Evolutionary conservation across 2,797 vertebrate genomes (phyloP).

Genomic region (Hephaestus fuliginosus): DNA sequence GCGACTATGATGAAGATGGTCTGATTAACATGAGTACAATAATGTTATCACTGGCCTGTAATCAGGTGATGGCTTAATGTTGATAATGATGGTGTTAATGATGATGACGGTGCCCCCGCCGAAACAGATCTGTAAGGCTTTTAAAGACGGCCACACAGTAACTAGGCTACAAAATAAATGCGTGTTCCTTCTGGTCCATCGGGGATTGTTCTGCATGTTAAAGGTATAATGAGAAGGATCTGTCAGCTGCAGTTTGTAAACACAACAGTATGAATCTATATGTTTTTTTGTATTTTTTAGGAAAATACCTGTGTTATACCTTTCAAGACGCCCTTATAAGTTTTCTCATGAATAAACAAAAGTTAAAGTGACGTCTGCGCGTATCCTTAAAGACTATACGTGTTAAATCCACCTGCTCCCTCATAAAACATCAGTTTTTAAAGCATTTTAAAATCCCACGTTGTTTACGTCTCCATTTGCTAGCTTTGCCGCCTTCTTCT

Average conservation of each 20-base stretch:
- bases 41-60: conserved; percentile 65
- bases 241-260: too few relatives aligned
- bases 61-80: conserved; percentile 59
- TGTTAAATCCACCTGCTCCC: not conserved
- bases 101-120: conserved; percentile 26
- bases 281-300: too few relatives aligned
- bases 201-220: not conserved
- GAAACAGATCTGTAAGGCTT: conserved; percentile 14
- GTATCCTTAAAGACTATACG: not conserved
- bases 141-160: not conserved
- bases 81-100: conserved; percentile 56
- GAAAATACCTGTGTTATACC: too few relatives aligned
- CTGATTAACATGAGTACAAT: conserved; percentile 71
- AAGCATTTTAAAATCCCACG: not conserved
- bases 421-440: not conserved
- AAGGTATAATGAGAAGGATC: too few relatives aligned
- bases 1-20: conserved; percentile 56
- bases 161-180: not conserved
- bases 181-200: not conserved
- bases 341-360: too few relatives aligned
- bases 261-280: too few relatives aligned
- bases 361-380: too few relatives aligned
- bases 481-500: not conserved
- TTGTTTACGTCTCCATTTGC: not conserved
- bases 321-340: too few relatives aligned